Percentiles rank a stretch among this genome's conserved stretches.
These are phyloP conservation scores for Sturnira hondurensis DNA, from an alignment of 2,113 vertebrate species.

Conservation along the genomic window DNA sequence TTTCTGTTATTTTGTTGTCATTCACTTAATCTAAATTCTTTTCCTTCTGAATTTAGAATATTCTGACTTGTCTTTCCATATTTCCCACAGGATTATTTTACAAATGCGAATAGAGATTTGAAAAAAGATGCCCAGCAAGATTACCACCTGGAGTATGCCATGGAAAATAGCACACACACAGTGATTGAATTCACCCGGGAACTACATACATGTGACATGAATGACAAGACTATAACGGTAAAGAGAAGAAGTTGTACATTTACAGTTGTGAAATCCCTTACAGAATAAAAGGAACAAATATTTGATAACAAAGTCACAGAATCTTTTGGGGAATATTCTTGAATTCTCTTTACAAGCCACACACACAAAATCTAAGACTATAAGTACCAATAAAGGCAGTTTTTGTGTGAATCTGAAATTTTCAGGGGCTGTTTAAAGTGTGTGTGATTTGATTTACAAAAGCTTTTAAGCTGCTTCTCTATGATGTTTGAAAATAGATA, in stretches of 20 bases:
- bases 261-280: not conserved
- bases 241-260: not conserved
- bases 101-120: constrained; percentile 85
- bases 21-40: not conserved
- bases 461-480: not conserved
- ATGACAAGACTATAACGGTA: constrained; percentile 89
- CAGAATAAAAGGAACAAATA: not conserved
- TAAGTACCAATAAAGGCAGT: not conserved
- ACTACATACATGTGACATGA: constrained; percentile 86
- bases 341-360: not conserved
- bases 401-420: constrained; percentile 15
- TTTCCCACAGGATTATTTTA: constrained; percentile 87
- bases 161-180: constrained; percentile 90
- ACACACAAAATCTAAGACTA: not conserved
- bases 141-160: constrained; percentile 87
- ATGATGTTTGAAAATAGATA: not conserved
- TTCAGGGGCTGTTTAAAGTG: not conserved
- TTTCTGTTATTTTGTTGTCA: too few relatives aligned
- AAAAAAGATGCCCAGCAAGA: constrained; percentile 86
- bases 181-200: constrained; percentile 86
- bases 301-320: not conserved
- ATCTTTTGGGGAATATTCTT: not conserved
- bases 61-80: not conserved
- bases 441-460: not conserved
- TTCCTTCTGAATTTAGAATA: not conserved